Evolutionary conservation across 2,797 vertebrate species (phyloP), one percentile per base, ranked within the genome.

Genomic region (Epinephelus awoara): DNA sequence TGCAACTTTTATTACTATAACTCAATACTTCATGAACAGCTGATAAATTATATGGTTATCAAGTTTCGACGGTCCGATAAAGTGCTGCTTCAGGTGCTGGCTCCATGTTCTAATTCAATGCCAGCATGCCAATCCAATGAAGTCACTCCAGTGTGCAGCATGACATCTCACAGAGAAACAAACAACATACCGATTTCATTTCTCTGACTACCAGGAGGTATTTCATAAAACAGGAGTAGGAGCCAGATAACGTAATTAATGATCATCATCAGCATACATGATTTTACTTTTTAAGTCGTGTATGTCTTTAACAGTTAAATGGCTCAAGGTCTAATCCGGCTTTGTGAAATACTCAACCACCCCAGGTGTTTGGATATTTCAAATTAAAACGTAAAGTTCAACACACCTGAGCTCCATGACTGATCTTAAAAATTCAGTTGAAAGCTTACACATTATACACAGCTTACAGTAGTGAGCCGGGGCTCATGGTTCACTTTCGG

Each of bases 381-480:
- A 40, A 34, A 82, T 59, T n/a, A 59, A 82, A 73, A 68, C 51
- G 13, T 15, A 44, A 50, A 71, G 42, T 66, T 49, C 61, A 74
- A 71, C 25, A 58, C 27, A 79, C 62, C 61, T 42, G 27, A 66
- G 42, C 67, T 52, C 51, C 38, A 21, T 66, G 74, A 80, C n/a
- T 63, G 34, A 79, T 56, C 38, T 58, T 79, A 21, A 61, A 81
- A 77, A 74, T 68, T 47, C 13, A 59, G 38, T 12, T 23, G 63
- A 88, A 81, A 88, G 14, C 72, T 80, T 79, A 80, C 84, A 77
- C 61, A 83, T 42, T 38, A 64, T 4, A n/a, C 18, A 57, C 27
- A 67, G 44, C 58, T 50, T 18, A 55, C 21, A 59, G 15, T 0
- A 65, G 19, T 50, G 47, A 21, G 15, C 50, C 57, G 59, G 54